A percentile compares a stretch with the other conserved stretches of the same genome.
phyloP scores from a whole-genome alignment of 2,797 vertebrate genomes.

The Columba guinea region DNA sequence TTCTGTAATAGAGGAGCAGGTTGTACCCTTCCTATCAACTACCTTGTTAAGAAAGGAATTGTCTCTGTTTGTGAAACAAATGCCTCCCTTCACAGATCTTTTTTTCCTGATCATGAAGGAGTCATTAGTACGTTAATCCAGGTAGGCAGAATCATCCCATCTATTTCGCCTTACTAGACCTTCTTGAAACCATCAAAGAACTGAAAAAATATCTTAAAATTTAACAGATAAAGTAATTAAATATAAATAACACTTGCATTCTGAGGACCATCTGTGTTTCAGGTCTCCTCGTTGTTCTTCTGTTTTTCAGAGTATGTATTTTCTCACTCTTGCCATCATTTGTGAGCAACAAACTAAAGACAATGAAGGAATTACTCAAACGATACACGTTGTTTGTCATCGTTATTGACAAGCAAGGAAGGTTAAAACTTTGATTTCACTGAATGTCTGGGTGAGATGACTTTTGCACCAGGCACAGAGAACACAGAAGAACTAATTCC shows the following conservation, averaged over 20 bases:
- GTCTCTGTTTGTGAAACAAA: slow-evolving; percentile 20
- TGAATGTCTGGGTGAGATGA: neutral
- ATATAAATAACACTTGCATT: neutral
- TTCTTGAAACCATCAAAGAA: neutral
- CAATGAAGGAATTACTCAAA: neutral
- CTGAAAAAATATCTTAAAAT: neutral
- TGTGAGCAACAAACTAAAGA: neutral
- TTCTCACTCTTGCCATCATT: neutral
- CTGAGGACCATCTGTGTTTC: rapidly evolving
- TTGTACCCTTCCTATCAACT: neutral
- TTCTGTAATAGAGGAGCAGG: neutral
- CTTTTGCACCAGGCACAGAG: neutral
- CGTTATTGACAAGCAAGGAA: neutral
- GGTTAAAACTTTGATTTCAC: neutral
- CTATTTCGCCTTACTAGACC: neutral
- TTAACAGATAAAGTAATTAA: neutral
- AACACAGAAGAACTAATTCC: neutral
- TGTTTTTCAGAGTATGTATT: neutral
- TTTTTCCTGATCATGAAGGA: neutral
- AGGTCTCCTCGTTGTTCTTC: neutral
- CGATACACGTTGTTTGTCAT: neutral
- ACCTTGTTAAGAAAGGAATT: neutral
- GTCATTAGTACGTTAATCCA: neutral
- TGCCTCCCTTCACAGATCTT: neutral
- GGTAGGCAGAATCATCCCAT: neutral